A percentile compares a stretch with the other conserved stretches of the same genome.
These are phyloP conservation scores for Lissonota sp. DNA, from an alignment of 2,888 invertebrate species.

Conservation along the genomic window DNA sequence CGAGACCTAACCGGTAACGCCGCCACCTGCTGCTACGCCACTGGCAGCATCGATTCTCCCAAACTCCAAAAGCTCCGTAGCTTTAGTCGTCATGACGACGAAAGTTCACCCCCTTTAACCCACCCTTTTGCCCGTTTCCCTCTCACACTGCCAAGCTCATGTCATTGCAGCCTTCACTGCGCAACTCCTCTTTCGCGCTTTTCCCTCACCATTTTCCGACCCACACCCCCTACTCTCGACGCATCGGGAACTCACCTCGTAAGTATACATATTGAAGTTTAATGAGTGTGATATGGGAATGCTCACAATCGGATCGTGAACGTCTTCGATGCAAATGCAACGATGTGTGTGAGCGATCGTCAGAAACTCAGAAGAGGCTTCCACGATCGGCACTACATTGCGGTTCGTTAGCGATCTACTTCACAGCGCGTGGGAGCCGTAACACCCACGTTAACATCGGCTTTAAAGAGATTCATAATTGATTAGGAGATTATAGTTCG, in stretches of 20 bases:
- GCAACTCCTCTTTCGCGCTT: slow-evolving; percentile 58
- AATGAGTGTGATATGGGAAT: slow-evolving; percentile 32
- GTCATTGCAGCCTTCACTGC: slow-evolving; percentile 66
- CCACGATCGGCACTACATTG: background rate
- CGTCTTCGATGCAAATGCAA: slow-evolving; percentile 35
- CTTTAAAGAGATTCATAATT: too few species aligned
- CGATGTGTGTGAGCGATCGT: background rate
- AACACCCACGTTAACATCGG: too few species aligned
- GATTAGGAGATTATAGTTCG: too few species aligned
- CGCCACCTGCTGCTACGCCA: slow-evolving; percentile 82
- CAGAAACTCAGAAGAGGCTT: too few species aligned
- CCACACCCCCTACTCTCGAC: slow-evolving; percentile 56
- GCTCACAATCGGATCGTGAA: slow-evolving; percentile 33
- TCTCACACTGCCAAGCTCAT: slow-evolving; percentile 54
- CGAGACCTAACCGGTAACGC: slow-evolving; percentile 48
- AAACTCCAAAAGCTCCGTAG: slow-evolving; percentile 74
- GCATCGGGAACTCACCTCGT: slow-evolving; percentile 75
- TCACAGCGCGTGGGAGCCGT: background rate
- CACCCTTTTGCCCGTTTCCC: slow-evolving; percentile 47
- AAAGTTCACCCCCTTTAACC: slow-evolving; percentile 59
- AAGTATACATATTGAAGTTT: slow-evolving; percentile 66
- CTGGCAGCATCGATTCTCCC: slow-evolving; percentile 82
- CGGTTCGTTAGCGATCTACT: background rate
- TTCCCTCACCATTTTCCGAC: slow-evolving; percentile 33
- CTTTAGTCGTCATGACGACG: slow-evolving; percentile 69